Conservation (phyloP, 2,888 invertebrate genomes). For the Drosophila quinaria region DNA sequence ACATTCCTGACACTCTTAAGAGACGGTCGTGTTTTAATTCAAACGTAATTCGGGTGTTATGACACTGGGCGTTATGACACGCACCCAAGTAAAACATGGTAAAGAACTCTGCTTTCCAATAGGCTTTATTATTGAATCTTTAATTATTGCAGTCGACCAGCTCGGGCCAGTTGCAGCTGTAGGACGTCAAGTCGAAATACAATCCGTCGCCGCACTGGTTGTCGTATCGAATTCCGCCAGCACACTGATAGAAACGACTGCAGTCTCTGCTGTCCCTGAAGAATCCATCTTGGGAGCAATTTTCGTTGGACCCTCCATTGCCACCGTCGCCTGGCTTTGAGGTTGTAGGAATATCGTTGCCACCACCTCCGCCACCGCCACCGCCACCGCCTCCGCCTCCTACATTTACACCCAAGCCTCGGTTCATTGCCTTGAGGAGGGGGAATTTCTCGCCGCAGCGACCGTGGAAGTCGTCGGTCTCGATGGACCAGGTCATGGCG, state of each 20-base stretch:
- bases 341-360: slow-evolving; percentile 6
- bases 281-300: slow-evolving; percentile 81
- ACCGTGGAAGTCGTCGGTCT: slow-evolving; percentile 97
- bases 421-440: slow-evolving; percentile 67
- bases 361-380: slow-evolving; percentile 25
- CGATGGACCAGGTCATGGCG: slow-evolving; percentile 89
- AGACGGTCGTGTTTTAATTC: too few relatives aligned
- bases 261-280: slow-evolving; percentile 89
- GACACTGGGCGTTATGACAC: too few relatives aligned
- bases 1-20: too few relatives aligned
- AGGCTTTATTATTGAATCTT: neutral
- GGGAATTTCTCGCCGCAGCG: slow-evolving; percentile 88
- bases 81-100: too few relatives aligned
- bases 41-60: too few relatives aligned
- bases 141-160: slow-evolving; percentile 41
- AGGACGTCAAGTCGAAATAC: slow-evolving; percentile 31
- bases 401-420: slow-evolving; percentile 42
- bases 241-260: slow-evolving; percentile 89
- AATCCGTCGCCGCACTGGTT: slow-evolving; percentile 86
- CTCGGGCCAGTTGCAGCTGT: slow-evolving; percentile 29
- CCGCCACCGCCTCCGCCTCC: slow-evolving; percentile 24
- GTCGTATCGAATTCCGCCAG: slow-evolving; percentile 86
- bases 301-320: slow-evolving; percentile 25
- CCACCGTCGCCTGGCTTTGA: slow-evolving; percentile 26
- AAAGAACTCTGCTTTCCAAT: neutral